Evolutionary conservation across 2,113 vertebrate species (phyloP), one percentile per base, ranked within the genome.

Genomic region (Istiophorus platypterus): DNA sequence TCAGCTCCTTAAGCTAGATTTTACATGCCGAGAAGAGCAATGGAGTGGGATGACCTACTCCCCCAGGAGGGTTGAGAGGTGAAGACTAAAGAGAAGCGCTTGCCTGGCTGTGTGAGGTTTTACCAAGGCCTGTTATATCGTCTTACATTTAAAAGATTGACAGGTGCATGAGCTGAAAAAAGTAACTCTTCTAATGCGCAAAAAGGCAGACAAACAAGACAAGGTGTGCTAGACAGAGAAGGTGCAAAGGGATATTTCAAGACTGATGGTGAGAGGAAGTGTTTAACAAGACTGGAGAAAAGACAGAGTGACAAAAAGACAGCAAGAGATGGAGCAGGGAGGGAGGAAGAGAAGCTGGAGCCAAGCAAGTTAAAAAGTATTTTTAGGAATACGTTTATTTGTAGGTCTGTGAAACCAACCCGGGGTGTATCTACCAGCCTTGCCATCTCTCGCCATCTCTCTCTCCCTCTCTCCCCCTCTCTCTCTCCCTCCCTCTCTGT

Each of bases 301-400:
- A 64, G n/a, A 39, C 2, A 54, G 51, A 24, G 49, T 0, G 11
- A 62, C 0, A 10, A 42, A 20, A 41, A 79, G 39, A 80, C 39
- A 65, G 59, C 1, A 39, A 63, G 64, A 18, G 34, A 42, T 26
- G 47, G 52, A 27, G 65, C 13, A 62, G 9, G 37, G 27, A 58
- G 41, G 29, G 61, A 61, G 72, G 47, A 45, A 61, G 57, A 51
- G 54, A 72, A n/a, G 74, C 11, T 22, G 69, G 57, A 88, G 87
- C 68, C 27, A 34, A 69, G 86, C 81, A 85, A 83, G 82, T 79
- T 86, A 63, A 74, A 69, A 81, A 78, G 90, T 95, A 95, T 95
- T 95, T 95, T 92, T 95, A 95, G 94, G 83, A 80, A 84, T 91
- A 92, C 84, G 92, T 94, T 93, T 95, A 94, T 95, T 95, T 93